Evolutionary conservation across 2,113 vertebrate genomes (phyloP), one percentile per base, ranked within the genome.

Genomic region (Heteronetta atricapilla): DNA sequence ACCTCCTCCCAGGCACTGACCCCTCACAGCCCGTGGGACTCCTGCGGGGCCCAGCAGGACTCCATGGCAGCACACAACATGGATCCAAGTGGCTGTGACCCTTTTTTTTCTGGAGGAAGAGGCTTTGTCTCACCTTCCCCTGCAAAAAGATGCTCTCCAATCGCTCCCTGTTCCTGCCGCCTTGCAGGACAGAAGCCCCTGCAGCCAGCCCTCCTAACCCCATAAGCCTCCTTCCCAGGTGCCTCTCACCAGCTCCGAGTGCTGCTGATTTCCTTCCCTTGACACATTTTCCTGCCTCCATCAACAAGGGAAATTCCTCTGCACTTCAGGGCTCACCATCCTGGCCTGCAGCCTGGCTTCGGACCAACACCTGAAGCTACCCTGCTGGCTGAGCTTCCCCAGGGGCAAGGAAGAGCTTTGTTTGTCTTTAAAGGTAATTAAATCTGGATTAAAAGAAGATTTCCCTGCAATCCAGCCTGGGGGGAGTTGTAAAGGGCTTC

Each of bases 381-480:
- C 52, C 66, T 82, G 81, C 77, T 67, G 84, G 60, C 4, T 79
- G 78, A 33, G 69, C 78, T 91, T 95, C 96, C 84, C 91, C 40
- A 82, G 74, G 40, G 89, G 84, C 52, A 89, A 68, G 42, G 50
- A 84, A 82, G 48, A 94, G 62, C 78, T 78, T 94, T 95, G 87
- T 87, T 78, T 87, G 81, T 81, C 89, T 92, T 95, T 79, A 96
- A 53, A 94, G 84, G 69, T 91, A 95, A 96, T 94, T 95, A 95
- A 92, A 89, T 66, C 46, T 6, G 3, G 81, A 94, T 95, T 94
- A 87, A 87, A 92, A 64, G 29, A 75, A 82, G 89, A 81, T 68
- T 42, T 75, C 76, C 79, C 84, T 56, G 66, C 70, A 91, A 94
- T 84, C 62, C 62, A 87, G 52, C 91, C 78, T 72, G 25, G 13